A percentile compares a stretch with the other conserved stretches of the same genome.
These are phyloP conservation scores for Cylloceria caligata DNA, from an alignment of 2,888 invertebrate species.

Conservation along the genomic window DNA sequence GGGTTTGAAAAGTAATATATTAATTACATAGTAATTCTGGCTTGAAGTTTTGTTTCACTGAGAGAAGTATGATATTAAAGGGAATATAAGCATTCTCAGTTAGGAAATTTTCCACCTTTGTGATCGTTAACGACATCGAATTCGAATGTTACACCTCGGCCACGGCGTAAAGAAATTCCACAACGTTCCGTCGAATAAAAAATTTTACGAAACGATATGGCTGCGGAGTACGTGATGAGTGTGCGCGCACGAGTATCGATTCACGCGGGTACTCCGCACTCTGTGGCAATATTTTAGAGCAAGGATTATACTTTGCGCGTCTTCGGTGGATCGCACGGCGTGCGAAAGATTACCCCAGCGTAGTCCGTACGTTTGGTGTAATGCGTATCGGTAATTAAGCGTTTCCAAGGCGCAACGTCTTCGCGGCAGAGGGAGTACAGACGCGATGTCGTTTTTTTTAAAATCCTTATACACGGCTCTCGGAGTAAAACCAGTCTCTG, in stretches of 20 bases:
- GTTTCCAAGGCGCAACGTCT: conserved; percentile 51
- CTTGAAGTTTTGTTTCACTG: too few relatives aligned
- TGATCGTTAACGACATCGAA: conserved; percentile 14
- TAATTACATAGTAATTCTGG: too few relatives aligned
- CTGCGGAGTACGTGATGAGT: background rate
- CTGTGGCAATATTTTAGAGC: conserved; percentile 54
- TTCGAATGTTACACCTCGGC: conserved; percentile 27
- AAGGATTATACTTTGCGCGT: conserved; percentile 55
- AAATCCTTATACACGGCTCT: conserved; percentile 7
- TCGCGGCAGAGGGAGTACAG: conserved; percentile 7
- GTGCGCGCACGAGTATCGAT: conserved; percentile 48
- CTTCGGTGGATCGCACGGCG: conserved; percentile 37
- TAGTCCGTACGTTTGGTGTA: conserved; percentile 40
- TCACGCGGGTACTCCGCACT: conserved; percentile 43
- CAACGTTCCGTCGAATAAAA: conserved; percentile 31
- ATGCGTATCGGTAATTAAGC: conserved; percentile 63
- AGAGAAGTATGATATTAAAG: too few relatives aligned
- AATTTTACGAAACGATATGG: conserved; percentile 3
- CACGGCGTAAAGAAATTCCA: conserved; percentile 45
- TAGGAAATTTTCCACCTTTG: background rate
- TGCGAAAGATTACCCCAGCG: conserved; percentile 39
- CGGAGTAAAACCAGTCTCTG: conserved; percentile 34
- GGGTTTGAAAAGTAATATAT: too few relatives aligned
- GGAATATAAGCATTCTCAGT: background rate
- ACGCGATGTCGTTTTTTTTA: conserved; percentile 29